Evolutionary conservation across 92 coral and sea anemone genomes (phyloP).

Genomic region (Blastomussa wellsi): DNA sequence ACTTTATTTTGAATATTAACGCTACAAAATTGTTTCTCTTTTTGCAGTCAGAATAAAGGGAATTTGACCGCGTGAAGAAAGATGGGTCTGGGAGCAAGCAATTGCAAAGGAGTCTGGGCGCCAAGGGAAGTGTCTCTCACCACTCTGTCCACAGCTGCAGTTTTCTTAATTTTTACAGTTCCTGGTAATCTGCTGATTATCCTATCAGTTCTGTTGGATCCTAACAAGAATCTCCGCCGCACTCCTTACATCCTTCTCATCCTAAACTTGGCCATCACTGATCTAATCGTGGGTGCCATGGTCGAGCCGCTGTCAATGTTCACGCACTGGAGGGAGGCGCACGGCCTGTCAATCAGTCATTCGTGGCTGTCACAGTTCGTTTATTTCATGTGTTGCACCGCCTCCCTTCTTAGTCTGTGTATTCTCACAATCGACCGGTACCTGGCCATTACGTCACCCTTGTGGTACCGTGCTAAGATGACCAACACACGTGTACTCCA

Average conservation of each 20-base stretch:
- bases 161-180: slow-evolving; percentile 45
- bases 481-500: slow-evolving; percentile 44
- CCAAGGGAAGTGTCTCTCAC: slow-evolving; percentile 56
- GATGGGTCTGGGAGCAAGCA: slow-evolving; percentile 53
- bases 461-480: slow-evolving; percentile 64
- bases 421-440: slow-evolving; percentile 65
- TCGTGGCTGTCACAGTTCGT: slow-evolving; percentile 58
- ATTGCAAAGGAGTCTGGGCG: slow-evolving; percentile 58
- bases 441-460: slow-evolving; percentile 61
- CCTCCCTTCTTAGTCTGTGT: slow-evolving; percentile 61
- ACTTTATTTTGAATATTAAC: no score
- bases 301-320: slow-evolving; percentile 60
- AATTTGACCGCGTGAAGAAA: not conserved
- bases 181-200: slow-evolving; percentile 61
- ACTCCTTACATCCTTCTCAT: slow-evolving; percentile 58
- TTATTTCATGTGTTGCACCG: slow-evolving; percentile 66
- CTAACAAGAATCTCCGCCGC: slow-evolving; percentile 59
- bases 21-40: not conserved
- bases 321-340: slow-evolving; percentile 54
- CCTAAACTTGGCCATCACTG: slow-evolving; percentile 60
- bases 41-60: no score
- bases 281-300: slow-evolving; percentile 54
- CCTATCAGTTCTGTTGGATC: slow-evolving; percentile 52
- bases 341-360: slow-evolving; percentile 32
- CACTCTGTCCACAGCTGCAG: slow-evolving; percentile 51